phyloP scores from a whole-genome alignment of 92 coral and sea anemone species.

The Zoanthus gigantus region DNA sequence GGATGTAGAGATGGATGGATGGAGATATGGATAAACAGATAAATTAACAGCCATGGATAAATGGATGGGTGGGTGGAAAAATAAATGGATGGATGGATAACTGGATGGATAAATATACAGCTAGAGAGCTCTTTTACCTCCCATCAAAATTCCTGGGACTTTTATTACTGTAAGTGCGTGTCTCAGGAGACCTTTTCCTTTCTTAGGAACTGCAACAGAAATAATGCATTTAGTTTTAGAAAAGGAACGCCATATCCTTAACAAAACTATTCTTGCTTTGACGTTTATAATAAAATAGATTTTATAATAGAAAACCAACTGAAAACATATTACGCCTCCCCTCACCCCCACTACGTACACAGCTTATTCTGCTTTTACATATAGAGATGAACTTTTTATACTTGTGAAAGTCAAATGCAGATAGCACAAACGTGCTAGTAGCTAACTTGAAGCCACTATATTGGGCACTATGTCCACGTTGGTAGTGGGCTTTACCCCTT shows the following conservation, averaged over 20 bases:
- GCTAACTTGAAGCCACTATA: too few species aligned
- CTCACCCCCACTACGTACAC: background rate
- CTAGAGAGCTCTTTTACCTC: background rate
- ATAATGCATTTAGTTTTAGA: background rate
- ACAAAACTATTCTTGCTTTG: background rate
- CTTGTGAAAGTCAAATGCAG: too few species aligned
- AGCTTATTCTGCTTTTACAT: too few species aligned
- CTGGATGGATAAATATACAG: background rate
- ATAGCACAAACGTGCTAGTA: too few species aligned
- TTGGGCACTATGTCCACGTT: too few species aligned
- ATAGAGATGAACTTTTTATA: too few species aligned
- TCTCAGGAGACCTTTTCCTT: background rate
- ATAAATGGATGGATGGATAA: background rate
- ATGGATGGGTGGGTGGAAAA: background rate
- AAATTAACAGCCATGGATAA: too few species aligned
- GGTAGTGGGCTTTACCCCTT: too few species aligned
- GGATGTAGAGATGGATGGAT: background rate
- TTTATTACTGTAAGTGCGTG: conserved; percentile 24
- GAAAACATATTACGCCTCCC: background rate
- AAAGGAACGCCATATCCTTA: background rate
- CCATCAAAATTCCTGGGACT: conserved; percentile 35
- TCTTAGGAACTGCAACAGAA: conserved; percentile 14
- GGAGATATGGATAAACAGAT: background rate
- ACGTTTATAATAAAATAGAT: background rate
- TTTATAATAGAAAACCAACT: too few species aligned